Evolutionary conservation across 2,888 invertebrate species (phyloP), one percentile per base, ranked within the genome.

Genomic region (Chymomyza procnemis): DNA sequence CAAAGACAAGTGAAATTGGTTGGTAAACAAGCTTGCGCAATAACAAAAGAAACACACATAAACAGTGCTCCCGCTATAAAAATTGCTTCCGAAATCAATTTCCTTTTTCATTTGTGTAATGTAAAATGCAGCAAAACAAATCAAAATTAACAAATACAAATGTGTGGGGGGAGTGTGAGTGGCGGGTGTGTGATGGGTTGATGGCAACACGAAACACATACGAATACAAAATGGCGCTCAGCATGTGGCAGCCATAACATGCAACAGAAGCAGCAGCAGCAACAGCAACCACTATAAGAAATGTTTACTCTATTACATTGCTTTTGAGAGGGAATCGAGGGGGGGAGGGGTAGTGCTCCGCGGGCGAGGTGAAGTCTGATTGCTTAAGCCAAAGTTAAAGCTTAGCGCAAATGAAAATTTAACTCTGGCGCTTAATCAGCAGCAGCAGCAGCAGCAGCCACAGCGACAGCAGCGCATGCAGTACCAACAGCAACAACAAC

Each of bases 71-170:
- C 18, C 30, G 52, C 73, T 71, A 66, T 65, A 71, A 55, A 30
- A 76, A 64, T 58, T 16, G 34, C 30, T 73, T 69, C 56, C 68
- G 62, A 78, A 83, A 83, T 78, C 84, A 87, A 83, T 80, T 87
- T 64, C 59, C 64, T 58, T 30, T 57, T 78, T 61, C 69, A 71
- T 71, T 68, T 64, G 18, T 54, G 59, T 67, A 71, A 78, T 78
- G 62, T 70, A 61, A 70, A 87, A 73, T 75, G 75, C 80, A 76
- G 78, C 74, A 76, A 41, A 76, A 85, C 80, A 85, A 87, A 87
- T 84, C 81, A 84, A 78, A 75, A 87, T 85, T 80, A 85, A 76
- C 85, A 78, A 80, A 82, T 63, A 76, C 66, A 78, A 74, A 77
- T 67, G 54, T 47, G 26, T 16, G 18, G 46, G 16, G 16, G n/a